These are phyloP conservation scores for Mesorhabditis spiculigera DNA, from an alignment of 2,888 invertebrate genomes.

Conservation along the genomic window DNA sequence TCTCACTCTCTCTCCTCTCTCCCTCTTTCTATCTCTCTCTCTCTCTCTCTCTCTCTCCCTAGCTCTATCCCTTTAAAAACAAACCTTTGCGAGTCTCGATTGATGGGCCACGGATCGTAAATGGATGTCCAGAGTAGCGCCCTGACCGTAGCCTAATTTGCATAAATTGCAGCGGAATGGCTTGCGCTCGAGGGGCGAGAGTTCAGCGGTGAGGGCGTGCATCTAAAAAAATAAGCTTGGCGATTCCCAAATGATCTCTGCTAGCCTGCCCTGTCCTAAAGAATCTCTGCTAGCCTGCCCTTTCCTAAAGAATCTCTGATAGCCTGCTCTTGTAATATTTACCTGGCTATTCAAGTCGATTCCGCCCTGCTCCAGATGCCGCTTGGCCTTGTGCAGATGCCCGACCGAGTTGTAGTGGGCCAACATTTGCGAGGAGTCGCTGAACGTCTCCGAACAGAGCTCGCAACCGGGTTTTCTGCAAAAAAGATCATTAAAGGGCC, in stretches of 20 bases:
- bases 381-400: constrained; percentile 86
- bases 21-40: too few relatives aligned
- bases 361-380: constrained; percentile 46
- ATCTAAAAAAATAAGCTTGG: neutral
- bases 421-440: constrained; percentile 86
- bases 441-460: constrained; percentile 90
- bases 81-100: constrained; percentile 1
- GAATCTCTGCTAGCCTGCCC: neutral
- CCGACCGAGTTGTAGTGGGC: constrained; percentile 73
- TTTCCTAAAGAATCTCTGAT: too few relatives aligned
- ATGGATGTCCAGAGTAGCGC: constrained; percentile 86
- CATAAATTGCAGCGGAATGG: constrained; percentile 79
- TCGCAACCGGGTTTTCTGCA: constrained; percentile 69
- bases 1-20: too few relatives aligned
- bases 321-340: neutral
- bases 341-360: constrained; percentile 34
- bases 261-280: too few relatives aligned
- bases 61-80: neutral
- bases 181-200: constrained; percentile 15
- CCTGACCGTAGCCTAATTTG: constrained; percentile 84
- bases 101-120: constrained; percentile 70
- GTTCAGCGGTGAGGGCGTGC: constrained; percentile 2
- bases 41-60: neutral
- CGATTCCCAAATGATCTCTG: too few relatives aligned
- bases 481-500: neutral